Evolutionary conservation across 2,888 invertebrate species (phyloP).

Genomic region (Aromia moschata): DNA sequence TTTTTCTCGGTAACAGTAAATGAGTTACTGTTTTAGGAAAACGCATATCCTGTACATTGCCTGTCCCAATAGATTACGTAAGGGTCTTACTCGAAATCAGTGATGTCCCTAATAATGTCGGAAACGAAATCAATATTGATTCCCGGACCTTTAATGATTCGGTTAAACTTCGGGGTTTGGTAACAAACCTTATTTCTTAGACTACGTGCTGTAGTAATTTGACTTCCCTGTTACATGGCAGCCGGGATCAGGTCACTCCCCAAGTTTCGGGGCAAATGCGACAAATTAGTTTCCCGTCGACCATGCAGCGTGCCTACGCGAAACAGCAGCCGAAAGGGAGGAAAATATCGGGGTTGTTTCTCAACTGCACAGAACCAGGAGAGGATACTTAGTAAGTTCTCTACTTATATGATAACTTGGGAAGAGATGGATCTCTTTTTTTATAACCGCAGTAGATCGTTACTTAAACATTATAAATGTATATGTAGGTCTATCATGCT

Average conservation of each 20-base stretch:
- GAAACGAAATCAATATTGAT: constrained; percentile 28
- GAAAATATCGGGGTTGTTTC: background rate
- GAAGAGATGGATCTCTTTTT: too few relatives aligned
- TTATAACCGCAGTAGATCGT: too few relatives aligned
- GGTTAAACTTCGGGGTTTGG: constrained; percentile 32
- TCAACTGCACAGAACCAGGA: constrained; percentile 20
- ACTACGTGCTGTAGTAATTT: constrained; percentile 41
- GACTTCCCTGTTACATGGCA: constrained; percentile 43
- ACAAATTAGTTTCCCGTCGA: constrained; percentile 53
- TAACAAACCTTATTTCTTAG: constrained; percentile 37
- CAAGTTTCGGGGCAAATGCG: constrained; percentile 53
- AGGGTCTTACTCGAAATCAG: constrained; percentile 11
- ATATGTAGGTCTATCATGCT: too few relatives aligned
- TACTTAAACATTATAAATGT: too few relatives aligned
- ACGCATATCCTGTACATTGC: too few relatives aligned
- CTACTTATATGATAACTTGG: too few relatives aligned
- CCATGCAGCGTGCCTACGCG: constrained; percentile 33
- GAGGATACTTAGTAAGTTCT: too few relatives aligned
- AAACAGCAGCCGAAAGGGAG: constrained; percentile 28
- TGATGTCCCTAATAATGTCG: constrained; percentile 17
- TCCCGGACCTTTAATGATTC: constrained; percentile 28
- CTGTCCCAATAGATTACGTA: constrained; percentile 7
- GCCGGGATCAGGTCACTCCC: constrained; percentile 50
- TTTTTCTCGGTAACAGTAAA: too few relatives aligned
- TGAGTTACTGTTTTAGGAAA: too few relatives aligned